Conservation (phyloP, 2,888 invertebrate species). For the Cataglyphis livida region DNA sequence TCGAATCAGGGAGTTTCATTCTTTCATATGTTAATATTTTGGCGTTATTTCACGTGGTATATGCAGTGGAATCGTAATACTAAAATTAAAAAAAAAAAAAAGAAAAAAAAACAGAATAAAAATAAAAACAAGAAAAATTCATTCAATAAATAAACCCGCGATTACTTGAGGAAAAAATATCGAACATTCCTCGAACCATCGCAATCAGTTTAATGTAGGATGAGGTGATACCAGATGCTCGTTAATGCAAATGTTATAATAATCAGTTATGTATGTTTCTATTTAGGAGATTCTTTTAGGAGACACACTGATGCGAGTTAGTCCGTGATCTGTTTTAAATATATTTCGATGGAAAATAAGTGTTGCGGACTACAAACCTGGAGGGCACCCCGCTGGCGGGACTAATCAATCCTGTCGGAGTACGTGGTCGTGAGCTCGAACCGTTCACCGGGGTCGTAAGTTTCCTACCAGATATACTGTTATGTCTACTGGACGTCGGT, state of each 20-base stretch:
- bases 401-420: constrained; percentile 91
- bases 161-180: constrained; percentile 36
- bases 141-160: constrained; percentile 4
- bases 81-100: neutral
- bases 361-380: constrained; percentile 86
- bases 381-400: constrained; percentile 90
- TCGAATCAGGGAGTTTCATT: neutral
- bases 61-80: neutral
- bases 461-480: constrained; percentile 88
- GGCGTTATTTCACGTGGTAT: constrained; percentile 2
- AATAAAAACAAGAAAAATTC: constrained; percentile 4
- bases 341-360: neutral
- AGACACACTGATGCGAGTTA: constrained; percentile 69
- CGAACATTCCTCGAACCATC: constrained; percentile 51
- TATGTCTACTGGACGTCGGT: constrained; percentile 87
- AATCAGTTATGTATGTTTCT: constrained; percentile 23
- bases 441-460: constrained; percentile 89
- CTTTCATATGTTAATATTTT: neutral
- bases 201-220: constrained; percentile 73
- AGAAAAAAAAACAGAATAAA: constrained; percentile 12
- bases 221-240: constrained; percentile 39
- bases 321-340: constrained; percentile 50
- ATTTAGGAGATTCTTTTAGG: constrained; percentile 30
- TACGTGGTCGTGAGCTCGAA: constrained; percentile 89
- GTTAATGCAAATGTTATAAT: constrained; percentile 54